Evolutionary conservation across 2,797 vertebrate genomes (phyloP).

Genomic region (Ciconia nigra): DNA sequence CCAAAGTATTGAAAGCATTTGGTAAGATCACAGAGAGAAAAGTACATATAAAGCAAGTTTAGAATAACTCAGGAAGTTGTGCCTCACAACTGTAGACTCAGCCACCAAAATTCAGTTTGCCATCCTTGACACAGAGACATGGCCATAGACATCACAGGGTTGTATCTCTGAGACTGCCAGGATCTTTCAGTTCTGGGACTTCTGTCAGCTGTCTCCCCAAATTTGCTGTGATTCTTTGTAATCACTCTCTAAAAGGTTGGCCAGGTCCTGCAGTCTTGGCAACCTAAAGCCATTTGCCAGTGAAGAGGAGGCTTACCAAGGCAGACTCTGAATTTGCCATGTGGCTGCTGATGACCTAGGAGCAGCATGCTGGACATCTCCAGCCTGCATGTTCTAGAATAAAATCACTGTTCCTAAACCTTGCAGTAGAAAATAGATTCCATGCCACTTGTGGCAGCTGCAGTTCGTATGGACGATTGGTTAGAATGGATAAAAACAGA

Average conservation of each 20-base stretch:
- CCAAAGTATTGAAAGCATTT: neutral
- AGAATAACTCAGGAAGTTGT: neutral
- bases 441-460: conserved; percentile 53
- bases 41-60: neutral
- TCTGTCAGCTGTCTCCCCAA: neutral
- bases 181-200: neutral
- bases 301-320: neutral
- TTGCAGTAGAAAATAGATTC: conserved; percentile 20
- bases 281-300: neutral
- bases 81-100: fast-evolving
- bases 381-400: neutral
- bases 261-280: neutral
- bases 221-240: neutral
- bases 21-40: neutral
- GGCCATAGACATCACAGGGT: neutral
- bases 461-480: conserved; percentile 55
- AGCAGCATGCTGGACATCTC: neutral
- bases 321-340: neutral
- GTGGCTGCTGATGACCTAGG: neutral
- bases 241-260: neutral
- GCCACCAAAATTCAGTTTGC: neutral
- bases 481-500: conserved; percentile 68
- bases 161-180: neutral
- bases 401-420: conserved; percentile 29
- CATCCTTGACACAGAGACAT: neutral